Evolutionary conservation across 2,797 vertebrate species (phyloP), one percentile per base, ranked within the genome.

Genomic region (Erpetoichthys calabaricus): DNA sequence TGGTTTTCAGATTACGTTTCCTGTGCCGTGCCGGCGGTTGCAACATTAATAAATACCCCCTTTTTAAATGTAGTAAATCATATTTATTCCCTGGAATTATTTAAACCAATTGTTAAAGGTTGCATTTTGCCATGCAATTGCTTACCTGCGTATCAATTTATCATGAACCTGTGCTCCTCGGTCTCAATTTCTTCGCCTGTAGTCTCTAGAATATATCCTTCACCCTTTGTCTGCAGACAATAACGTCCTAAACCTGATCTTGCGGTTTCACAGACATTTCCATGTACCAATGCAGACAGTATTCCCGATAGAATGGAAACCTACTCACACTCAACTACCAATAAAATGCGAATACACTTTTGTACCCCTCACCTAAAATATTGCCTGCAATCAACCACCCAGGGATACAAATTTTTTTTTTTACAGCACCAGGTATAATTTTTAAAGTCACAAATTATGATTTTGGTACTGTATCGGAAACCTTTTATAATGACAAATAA

Each of bases 141-240:
- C 95, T 99, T 99, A 99, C 95, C 95, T 99, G 92, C 62, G 81
- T 78, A 84, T 88, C 91, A 93, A 93, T 91, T 94, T 91, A 93
- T 98, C 90, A 93, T 90, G 91, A 86, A 87, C 65, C 80, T 74
- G 80, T 72, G 76, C 69, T 88, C 78, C 83, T 89, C 83, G 80
- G 84, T 85, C 84, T 91, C 81, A 82, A 80, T 82, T 80, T 85
- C 78, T 86, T 81, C 73, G 73, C 85, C 81, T 84, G 84, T 83
- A 82, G 88, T 71, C 85, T 82, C 84, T 76, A 85, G 89, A 85
- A 89, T 82, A 88, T 86, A 89, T 92, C 89, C 91, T 92, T 94
- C 90, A 91, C 84, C 88, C 89, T 97, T 96, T 97, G 92, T 98
- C 90, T 94, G 89, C 71, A 89, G 88, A 89, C 90, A 87, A 82